Base-by-base conservation (phyloP, 2,888 invertebrate genomes). In the Macropis europaea region DNA sequence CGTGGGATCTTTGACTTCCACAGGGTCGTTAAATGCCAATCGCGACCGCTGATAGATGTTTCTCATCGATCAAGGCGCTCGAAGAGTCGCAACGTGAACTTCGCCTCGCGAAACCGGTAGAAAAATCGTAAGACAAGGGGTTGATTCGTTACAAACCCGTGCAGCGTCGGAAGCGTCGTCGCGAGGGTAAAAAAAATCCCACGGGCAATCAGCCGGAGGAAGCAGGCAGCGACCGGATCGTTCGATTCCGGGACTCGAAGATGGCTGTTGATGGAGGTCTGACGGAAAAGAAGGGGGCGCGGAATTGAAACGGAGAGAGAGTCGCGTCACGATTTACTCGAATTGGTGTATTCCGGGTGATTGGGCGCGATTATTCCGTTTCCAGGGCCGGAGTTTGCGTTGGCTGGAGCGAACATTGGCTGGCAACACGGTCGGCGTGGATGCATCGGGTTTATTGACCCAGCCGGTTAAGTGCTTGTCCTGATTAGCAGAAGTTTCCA, bases 401-500 rank as follows among this genome's bases (percentile, higher is more conserved):
- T 73, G 62, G 80, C 59, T n/a, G n/a, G 57, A 60, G 61, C 53
- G 74, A 79, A 76, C 74, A 71, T 73, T 63, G 72, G 67, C 59
- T 50, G 53, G 66, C 62, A 74, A 76, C 69, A 60, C 73, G 69
- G 32, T 52, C 57, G 53, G 52, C 24, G 74, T 61, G 67, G 34
- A 67, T 70, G 67, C 79, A 76, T 77, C 72, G 68, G 61, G 78
- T 81, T 74, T 81, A 78, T 81, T 81, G 80, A 81, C 78, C 81
- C 50, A 69, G 32, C 72, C 56, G 64, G 78, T 78, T 76, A 78
- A 78, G 74, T 72, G 78, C 74, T 64, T 64, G 73, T 73, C 63
- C 80, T 81, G 81, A 81, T 81, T 81, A 81, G 67, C 69, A 78
- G 74, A 81, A 81, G 78, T 78, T 81, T 81, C 76, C 78, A 72